Conservation (phyloP, 2,888 invertebrate species). For the Diaprepes abbreviatus region DNA sequence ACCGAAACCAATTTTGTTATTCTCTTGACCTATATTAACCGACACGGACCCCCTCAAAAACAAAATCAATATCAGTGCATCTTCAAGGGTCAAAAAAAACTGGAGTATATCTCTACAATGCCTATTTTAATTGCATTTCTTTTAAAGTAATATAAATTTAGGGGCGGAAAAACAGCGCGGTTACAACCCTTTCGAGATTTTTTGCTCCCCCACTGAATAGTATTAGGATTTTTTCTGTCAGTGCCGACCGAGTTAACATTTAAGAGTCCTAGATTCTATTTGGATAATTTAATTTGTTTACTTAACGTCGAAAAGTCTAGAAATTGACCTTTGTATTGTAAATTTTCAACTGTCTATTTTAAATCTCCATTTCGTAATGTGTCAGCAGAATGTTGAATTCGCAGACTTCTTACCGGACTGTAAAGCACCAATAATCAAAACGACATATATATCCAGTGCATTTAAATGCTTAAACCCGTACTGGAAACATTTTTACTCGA, state of each 20-base stretch:
- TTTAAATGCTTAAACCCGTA: no score
- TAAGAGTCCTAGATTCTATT: constrained; percentile 21
- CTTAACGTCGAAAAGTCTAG: no score
- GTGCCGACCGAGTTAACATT: constrained; percentile 3
- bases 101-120: constrained; percentile 43
- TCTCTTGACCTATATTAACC: constrained; percentile 27
- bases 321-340: no score
- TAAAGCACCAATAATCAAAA: no score
- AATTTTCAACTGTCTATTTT: no score
- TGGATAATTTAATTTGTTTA: no score
- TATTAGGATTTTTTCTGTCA: constrained; percentile 39
- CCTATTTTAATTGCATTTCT: constrained; percentile 50
- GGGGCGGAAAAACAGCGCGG: constrained; percentile 39
- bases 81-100: constrained; percentile 33
- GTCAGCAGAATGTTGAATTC: no score
- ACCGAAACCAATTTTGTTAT: no score
- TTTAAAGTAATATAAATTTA: constrained; percentile 45
- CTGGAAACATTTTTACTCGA: no score
- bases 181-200: constrained; percentile 48
- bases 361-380: no score
- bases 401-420: no score
- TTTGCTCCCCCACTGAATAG: constrained; percentile 47
- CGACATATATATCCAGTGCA: no score
- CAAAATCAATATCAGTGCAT: constrained; percentile 33
- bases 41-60: background rate